These are phyloP conservation scores for Glossophaga mutica DNA, from an alignment of 2,797 vertebrate species.

Conservation along the genomic window DNA sequence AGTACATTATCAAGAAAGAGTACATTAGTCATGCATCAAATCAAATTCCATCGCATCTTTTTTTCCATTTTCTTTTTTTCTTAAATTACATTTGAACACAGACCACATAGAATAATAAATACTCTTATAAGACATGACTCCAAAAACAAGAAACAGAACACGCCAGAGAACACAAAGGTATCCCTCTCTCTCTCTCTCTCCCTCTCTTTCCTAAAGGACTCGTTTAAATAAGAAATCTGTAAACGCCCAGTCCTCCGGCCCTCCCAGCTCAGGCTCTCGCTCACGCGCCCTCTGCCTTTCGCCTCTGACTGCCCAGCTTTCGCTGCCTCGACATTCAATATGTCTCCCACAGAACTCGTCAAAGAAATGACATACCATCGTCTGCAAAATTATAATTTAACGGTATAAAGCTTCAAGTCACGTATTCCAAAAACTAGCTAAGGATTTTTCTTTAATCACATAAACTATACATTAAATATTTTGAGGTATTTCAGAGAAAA, in stretches of 20 bases:
- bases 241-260: slow-evolving; percentile 79
- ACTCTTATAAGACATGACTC: slow-evolving; percentile 85
- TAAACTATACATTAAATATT: slow-evolving; percentile 99
- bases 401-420: slow-evolving; percentile 99
- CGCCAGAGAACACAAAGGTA: slow-evolving; percentile 79
- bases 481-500: slow-evolving; percentile 99
- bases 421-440: slow-evolving; percentile 99
- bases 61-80: slow-evolving; percentile 82
- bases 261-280: slow-evolving; percentile 58
- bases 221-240: slow-evolving; percentile 83
- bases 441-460: slow-evolving; percentile 93
- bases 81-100: slow-evolving; percentile 96
- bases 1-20: slow-evolving; percentile 93
- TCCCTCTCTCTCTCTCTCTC: slow-evolving; percentile 11
- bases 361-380: slow-evolving; percentile 83
- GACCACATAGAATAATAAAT: slow-evolving; percentile 92
- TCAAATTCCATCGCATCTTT: slow-evolving; percentile 86
- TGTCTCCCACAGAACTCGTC: slow-evolving; percentile 89
- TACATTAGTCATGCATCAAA: slow-evolving; percentile 95
- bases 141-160: slow-evolving; percentile 82
- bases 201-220: slow-evolving; percentile 83
- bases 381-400: slow-evolving; percentile 93
- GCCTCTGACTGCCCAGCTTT: slow-evolving; percentile 79
- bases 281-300: slow-evolving; percentile 78
- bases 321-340: slow-evolving; percentile 93